Percentiles rank a stretch among this genome's conserved stretches.
These are phyloP conservation scores for Nipponacmea schrenckii DNA, from an alignment of 2,888 invertebrate species.

Conservation along the genomic window DNA sequence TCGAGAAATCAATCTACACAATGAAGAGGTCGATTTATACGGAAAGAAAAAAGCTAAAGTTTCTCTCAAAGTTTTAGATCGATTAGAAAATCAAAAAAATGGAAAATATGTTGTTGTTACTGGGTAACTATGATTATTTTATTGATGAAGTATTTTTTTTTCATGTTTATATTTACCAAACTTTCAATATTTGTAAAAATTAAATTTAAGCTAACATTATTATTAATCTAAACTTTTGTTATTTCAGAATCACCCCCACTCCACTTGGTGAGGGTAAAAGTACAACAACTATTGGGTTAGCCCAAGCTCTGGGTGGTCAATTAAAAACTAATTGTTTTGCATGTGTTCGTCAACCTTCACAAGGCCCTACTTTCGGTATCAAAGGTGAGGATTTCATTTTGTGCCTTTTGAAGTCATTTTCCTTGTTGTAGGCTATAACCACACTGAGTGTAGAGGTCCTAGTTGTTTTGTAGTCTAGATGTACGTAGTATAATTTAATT, in stretches of 20 bases:
- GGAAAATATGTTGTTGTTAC: constrained; percentile 96
- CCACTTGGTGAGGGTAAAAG: constrained; percentile 99
- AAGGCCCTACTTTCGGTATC: constrained; percentile 98
- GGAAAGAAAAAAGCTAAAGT: constrained; percentile 96
- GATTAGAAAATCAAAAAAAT: constrained; percentile 76
- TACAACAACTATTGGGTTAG: constrained; percentile 91
- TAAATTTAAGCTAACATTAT: too few relatives aligned
- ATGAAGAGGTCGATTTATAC: constrained; percentile 86
- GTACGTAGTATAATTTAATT: neutral
- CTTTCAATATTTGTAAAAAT: neutral
- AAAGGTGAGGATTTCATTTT: constrained; percentile 73
- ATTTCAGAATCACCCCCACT: constrained; percentile 90
- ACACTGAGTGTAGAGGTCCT: too few relatives aligned
- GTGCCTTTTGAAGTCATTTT: too few relatives aligned
- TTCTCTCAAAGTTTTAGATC: constrained; percentile 80
- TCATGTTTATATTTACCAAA: neutral
- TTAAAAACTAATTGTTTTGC: constrained; percentile 88
- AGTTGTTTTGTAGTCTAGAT: too few relatives aligned
- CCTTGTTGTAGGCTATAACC: too few relatives aligned
- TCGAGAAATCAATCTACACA: constrained; percentile 83
- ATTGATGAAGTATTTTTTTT: neutral
- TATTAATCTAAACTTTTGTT: too few relatives aligned
- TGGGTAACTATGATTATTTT: constrained; percentile 75
- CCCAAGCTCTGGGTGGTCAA: constrained; percentile 90
- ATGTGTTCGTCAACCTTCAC: constrained; percentile 95